Percentiles rank a stretch among this genome's conserved stretches.
Evolutionary conservation across 2,797 vertebrate genomes (phyloP).

Genomic region (Meriones psammophilus): DNA sequence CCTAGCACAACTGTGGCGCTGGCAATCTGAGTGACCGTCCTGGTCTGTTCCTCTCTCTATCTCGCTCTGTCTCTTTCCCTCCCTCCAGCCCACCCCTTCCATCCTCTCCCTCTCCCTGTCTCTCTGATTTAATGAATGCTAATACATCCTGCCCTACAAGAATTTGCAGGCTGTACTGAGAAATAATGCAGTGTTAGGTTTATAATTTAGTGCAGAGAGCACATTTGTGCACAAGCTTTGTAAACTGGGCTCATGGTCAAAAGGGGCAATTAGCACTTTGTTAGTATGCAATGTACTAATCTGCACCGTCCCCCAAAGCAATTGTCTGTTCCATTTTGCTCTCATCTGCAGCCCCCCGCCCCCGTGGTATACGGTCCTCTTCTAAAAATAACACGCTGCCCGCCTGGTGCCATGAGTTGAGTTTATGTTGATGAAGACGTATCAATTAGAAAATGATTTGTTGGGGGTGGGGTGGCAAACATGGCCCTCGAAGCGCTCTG

Average conservation of each 20-base stretch:
- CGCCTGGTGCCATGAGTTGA: slow-evolving; percentile 66
- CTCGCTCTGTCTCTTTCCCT: not conserved
- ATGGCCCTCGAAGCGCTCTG: not conserved
- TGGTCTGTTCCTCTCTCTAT: slow-evolving; percentile 74
- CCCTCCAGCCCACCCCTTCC: not conserved
- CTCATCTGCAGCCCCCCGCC: slow-evolving; percentile 83
- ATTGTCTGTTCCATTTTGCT: slow-evolving; percentile 88
- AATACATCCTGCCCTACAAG: slow-evolving; percentile 89
- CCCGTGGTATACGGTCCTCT: slow-evolving; percentile 68
- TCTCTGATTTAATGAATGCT: slow-evolving; percentile 87
- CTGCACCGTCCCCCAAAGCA: slow-evolving; percentile 89
- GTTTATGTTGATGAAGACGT: slow-evolving; percentile 73
- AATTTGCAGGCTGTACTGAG: slow-evolving; percentile 90
- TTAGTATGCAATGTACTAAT: slow-evolving; percentile 92
- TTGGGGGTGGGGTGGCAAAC: not conserved
- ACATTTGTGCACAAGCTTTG: slow-evolving; percentile 89
- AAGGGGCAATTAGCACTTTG: slow-evolving; percentile 92
- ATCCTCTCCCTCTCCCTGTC: not conserved
- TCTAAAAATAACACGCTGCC: slow-evolving; percentile 81
- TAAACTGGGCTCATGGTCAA: slow-evolving; percentile 91
- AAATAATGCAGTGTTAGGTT: slow-evolving; percentile 91
- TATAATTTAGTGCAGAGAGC: slow-evolving; percentile 88
- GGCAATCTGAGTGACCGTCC: slow-evolving; percentile 84
- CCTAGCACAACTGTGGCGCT: slow-evolving; percentile 82
- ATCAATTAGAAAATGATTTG: slow-evolving; percentile 82